phyloP scores from a whole-genome alignment of 2,113 vertebrate species.

The Mustelus asterias region DNA sequence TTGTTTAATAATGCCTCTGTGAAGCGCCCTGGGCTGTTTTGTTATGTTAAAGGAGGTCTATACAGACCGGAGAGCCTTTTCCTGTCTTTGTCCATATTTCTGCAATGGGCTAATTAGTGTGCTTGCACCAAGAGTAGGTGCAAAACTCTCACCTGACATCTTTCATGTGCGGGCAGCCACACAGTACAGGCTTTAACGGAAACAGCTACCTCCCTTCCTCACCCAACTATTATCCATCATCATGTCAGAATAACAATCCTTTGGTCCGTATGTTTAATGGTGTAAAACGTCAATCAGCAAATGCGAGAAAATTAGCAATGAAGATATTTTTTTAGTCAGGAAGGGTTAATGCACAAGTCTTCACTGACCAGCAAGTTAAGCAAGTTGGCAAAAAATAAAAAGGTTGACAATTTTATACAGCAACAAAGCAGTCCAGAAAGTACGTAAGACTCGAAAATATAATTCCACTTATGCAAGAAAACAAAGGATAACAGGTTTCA shows the following conservation, averaged over 20 bases:
- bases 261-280: constrained; percentile 28
- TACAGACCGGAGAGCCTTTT: neutral
- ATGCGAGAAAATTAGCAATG: constrained; percentile 18
- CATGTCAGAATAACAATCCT: neutral
- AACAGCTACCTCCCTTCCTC: neutral
- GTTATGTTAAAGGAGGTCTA: neutral
- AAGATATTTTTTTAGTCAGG: constrained; percentile 10
- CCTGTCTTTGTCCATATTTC: no score
- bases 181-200: neutral
- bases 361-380: constrained; percentile 5
- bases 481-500: constrained; percentile 49
- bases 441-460: neutral
- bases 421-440: constrained; percentile 18
- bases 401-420: neutral
- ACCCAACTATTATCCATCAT: neutral
- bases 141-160: neutral
- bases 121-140: neutral
- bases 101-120: neutral
- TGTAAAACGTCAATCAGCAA: constrained; percentile 1
- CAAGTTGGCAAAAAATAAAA: neutral
- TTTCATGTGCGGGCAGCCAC: no score
- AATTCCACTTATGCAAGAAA: neutral
- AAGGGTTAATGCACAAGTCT: constrained; percentile 6
- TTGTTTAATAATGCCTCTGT: neutral
- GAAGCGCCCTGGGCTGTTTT: neutral